Percentiles rank a stretch among this genome's conserved stretches.
Conservation (phyloP, 2,888 invertebrate genomes). For the Sabatieria punctata region DNA sequence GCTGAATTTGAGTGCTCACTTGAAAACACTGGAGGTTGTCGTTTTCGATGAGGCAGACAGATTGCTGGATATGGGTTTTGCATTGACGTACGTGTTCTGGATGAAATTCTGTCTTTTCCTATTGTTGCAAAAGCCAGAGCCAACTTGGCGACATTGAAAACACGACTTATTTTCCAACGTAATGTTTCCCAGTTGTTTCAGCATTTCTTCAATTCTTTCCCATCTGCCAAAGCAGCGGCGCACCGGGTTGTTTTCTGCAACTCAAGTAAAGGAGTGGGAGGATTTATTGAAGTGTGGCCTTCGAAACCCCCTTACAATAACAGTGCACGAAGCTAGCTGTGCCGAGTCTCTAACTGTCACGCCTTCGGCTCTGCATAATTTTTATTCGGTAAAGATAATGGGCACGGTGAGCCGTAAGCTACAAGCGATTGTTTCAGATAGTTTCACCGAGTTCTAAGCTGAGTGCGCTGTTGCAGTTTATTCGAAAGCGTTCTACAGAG, state of each 20-base stretch:
- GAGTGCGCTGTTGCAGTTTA: slow-evolving; percentile 55
- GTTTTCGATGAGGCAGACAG: slow-evolving; percentile 93
- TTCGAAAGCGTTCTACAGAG: slow-evolving; percentile 43
- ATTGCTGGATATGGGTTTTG: slow-evolving; percentile 78
- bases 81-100: slow-evolving; percentile 39
- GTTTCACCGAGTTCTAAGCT: slow-evolving; percentile 59
- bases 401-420: too few relatives aligned
- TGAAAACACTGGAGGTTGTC: slow-evolving; percentile 51
- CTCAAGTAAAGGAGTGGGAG: slow-evolving; percentile 82
- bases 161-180: too few relatives aligned
- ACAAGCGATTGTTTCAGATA: slow-evolving; percentile 37
- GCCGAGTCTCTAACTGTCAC: background rate
- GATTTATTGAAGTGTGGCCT: slow-evolving; percentile 73
- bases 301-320: slow-evolving; percentile 20
- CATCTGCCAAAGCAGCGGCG: slow-evolving; percentile 78
- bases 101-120: too few relatives aligned
- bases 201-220: slow-evolving; percentile 68
- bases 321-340: slow-evolving; percentile 1
- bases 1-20: background rate
- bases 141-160: too few relatives aligned
- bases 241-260: slow-evolving; percentile 96
- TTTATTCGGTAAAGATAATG: background rate
- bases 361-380: background rate
- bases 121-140: too few relatives aligned
- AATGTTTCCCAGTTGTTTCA: too few relatives aligned